Base-by-base conservation (phyloP, 2,797 vertebrate species). In the Acanthornis magna region DNA sequence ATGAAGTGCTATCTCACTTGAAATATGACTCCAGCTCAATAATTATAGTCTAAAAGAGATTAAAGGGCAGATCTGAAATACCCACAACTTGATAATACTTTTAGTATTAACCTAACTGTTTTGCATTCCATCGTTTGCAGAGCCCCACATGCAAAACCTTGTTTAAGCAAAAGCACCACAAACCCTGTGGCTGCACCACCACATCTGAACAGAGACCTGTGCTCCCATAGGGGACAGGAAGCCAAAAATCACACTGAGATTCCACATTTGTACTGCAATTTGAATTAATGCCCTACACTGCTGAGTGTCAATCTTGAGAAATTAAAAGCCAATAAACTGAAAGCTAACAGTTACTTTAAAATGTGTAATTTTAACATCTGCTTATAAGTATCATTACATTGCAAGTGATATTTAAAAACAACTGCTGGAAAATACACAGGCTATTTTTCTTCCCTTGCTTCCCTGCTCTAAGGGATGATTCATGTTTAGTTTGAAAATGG, bases 201-300 rank as follows among this genome's bases (percentile, higher is more conserved):
- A 11, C 1, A 5, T 5, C 72, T 32, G 38, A 80, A 43, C 16
- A 2, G 32, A 83, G 27, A 71, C 16, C 18, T 4, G 0, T 2
- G 71, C 25, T 30, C 21, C 66, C 10, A 16, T 10, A 32, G 32
- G 19, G 21, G 63, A 87, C 29, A 27, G 12, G 34, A 48, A 85
- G 20, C 20, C 48, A 79, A 58, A 82, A 85, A 53, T 8, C 22
- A 54, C 18, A 26, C 36, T 2, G 1, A 42, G 13, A 67, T 42
- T n/a, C 38, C 63, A 34, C 30, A 36, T 4, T 5, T 23, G 2
- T 13, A 11, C 17, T 38, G 47, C 38, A 36, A 21, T 7, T 1
- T 36, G 21, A 92, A 51, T 16, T 60, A 43, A n/a, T 1, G 6
- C 9, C 30, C 72, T 43, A 32, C 25, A 13, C 48, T 21, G 19